Conservation (phyloP, 2,797 vertebrate species). For the Schizothorax lantsangensis region DNA sequence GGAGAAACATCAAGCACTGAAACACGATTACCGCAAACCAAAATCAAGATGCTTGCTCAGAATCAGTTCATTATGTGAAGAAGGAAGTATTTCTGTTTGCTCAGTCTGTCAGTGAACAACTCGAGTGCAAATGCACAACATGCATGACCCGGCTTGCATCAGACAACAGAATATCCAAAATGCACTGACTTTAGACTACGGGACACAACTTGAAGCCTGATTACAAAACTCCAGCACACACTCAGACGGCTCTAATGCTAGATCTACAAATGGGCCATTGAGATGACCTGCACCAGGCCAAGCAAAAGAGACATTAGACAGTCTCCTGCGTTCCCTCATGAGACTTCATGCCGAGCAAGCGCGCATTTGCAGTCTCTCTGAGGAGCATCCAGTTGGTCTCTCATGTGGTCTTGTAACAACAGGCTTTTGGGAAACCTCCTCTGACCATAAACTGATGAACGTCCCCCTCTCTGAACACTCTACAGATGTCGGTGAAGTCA, state of each 20-base stretch:
- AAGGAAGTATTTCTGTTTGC: not conserved
- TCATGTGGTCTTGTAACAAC: conserved; percentile 49
- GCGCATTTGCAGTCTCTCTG: conserved; percentile 12
- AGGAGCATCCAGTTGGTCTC: conserved; percentile 39
- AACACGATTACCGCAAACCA: not conserved
- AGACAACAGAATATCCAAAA: not conserved
- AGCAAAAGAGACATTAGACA: conserved; percentile 27
- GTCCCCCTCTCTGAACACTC: conserved; percentile 23
- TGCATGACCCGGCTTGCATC: not conserved
- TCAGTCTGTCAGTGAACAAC: not conserved
- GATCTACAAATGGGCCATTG: conserved; percentile 7
- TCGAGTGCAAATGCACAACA: not conserved
- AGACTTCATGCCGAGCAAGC: not conserved
- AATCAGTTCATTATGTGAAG: conserved; percentile 7
- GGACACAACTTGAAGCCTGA: not conserved
- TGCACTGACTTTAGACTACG: not conserved
- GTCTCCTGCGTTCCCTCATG: not conserved
- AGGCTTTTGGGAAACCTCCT: conserved; percentile 46
- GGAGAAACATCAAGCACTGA: conserved; percentile 17
- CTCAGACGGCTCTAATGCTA: not conserved
- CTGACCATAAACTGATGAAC: conserved; percentile 33
- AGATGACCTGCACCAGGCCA: conserved; percentile 17
- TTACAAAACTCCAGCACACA: not conserved
- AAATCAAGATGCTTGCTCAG: not conserved
- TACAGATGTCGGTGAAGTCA: conserved; percentile 63